These are phyloP conservation scores for Mycalesis mineus DNA, from an alignment of 2,888 invertebrate species.

Conservation along the genomic window DNA sequence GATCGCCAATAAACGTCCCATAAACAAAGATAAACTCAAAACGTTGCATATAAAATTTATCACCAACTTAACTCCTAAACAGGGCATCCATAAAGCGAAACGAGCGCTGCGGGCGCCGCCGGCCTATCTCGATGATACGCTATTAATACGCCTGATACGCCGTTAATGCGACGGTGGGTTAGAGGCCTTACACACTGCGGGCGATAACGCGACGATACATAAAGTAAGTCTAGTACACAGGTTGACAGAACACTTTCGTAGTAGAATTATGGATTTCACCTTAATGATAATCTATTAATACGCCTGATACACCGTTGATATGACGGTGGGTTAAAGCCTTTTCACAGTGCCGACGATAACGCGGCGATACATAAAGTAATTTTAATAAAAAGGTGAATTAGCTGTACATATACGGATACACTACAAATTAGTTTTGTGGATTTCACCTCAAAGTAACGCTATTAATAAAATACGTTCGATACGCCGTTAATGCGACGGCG, in stretches of 20 bases:
- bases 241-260: too few species aligned
- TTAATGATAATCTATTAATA: conserved; percentile 71
- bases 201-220: conserved; percentile 4
- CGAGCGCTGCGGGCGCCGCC: conserved; percentile 33
- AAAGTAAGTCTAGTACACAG: too few species aligned
- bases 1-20: conserved; percentile 20
- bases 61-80: conserved; percentile 35
- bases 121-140: conserved; percentile 66
- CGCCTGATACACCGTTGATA: conserved; percentile 64
- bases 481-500: too few species aligned
- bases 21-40: conserved; percentile 36
- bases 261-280: too few species aligned
- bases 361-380: not conserved
- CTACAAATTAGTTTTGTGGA: too few species aligned
- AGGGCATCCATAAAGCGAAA: conserved; percentile 33
- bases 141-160: conserved; percentile 68
- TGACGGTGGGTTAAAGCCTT: conserved; percentile 40
- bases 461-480: too few species aligned
- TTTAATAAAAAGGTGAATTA: too few species aligned
- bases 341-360: conserved; percentile 21
- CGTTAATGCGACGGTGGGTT: conserved; percentile 58
- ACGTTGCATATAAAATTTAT: conserved; percentile 42
- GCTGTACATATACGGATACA: too few species aligned
- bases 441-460: too few species aligned
- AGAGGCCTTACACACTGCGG: conserved; percentile 21